A percentile compares a stretch with the other conserved stretches of the same genome.
Conservation (phyloP, 2,113 vertebrate species). For the Hemiprocne comata region DNA sequence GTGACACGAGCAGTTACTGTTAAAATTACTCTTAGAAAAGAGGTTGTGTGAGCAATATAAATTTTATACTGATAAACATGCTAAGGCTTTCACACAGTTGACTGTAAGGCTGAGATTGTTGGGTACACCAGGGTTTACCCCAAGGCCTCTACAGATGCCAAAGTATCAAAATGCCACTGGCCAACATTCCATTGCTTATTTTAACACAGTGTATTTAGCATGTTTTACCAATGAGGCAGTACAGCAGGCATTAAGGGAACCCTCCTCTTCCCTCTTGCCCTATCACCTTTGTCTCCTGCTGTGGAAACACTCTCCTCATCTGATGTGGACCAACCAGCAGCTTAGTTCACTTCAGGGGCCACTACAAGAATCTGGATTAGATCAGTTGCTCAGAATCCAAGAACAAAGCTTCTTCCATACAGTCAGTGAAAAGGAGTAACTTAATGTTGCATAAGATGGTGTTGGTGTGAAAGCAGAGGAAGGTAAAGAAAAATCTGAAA, state of each 20-base stretch:
- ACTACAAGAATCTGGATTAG: not conserved
- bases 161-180: not conserved
- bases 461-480: not conserved
- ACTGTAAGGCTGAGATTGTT: not conserved
- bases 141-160: not conserved
- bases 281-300: not conserved
- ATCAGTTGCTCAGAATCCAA: not conserved
- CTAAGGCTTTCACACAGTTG: not conserved
- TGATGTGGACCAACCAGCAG: fast-evolving
- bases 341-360: not conserved
- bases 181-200: not conserved
- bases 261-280: not conserved
- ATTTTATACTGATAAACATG: not conserved
- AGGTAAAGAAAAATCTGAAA: not conserved
- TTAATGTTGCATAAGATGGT: not conserved
- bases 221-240: not conserved
- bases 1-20: not conserved
- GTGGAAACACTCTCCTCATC: not conserved
- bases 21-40: not conserved
- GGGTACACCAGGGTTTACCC: not conserved
- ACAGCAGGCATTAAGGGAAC: not conserved
- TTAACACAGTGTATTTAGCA: not conserved
- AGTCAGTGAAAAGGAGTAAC: not conserved
- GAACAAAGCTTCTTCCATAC: not conserved
- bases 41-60: not conserved